phyloP scores from a whole-genome alignment of 2,888 invertebrate species.

The Cataglyphis albicans region DNA sequence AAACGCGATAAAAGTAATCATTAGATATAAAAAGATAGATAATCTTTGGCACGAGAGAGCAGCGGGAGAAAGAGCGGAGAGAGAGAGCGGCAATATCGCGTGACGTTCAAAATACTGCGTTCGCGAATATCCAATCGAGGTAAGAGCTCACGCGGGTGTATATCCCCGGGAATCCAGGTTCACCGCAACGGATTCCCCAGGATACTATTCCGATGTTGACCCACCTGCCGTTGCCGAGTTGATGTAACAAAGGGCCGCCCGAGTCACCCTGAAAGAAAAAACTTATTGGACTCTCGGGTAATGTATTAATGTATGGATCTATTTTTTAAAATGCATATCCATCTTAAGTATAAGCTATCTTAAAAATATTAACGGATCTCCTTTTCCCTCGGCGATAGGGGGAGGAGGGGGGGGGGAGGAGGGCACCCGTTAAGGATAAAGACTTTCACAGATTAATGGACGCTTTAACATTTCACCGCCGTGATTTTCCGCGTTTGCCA shows the following conservation, averaged over 20 bases:
- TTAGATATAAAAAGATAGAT: constrained; percentile 31
- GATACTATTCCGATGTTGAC: constrained; percentile 93
- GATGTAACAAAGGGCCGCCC: constrained; percentile 93
- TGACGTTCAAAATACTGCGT: constrained; percentile 86
- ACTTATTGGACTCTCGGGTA: not conserved
- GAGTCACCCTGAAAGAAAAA: constrained; percentile 90
- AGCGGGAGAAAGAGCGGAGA: not conserved
- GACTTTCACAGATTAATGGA: not conserved
- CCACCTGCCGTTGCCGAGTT: constrained; percentile 92
- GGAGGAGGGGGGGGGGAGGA: not conserved
- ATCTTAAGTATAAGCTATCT: not conserved
- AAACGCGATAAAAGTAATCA: not conserved
- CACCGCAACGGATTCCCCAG: constrained; percentile 94
- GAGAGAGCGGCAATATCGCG: not conserved
- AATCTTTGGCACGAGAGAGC: constrained; percentile 51
- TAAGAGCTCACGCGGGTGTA: constrained; percentile 92
- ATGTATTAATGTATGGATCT: not conserved
- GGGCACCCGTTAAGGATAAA: not conserved
- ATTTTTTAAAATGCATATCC: not conserved
- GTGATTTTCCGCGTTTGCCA: not conserved
- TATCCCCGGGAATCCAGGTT: constrained; percentile 91
- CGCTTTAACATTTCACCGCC: constrained; percentile 15
- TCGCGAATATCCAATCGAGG: constrained; percentile 90
- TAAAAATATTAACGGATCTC: constrained; percentile 26
- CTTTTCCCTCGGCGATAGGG: not conserved